A percentile compares a stretch with the other conserved stretches of the same genome.
These are phyloP conservation scores for Ctenodactylus gundi DNA, from an alignment of 2,113 vertebrate genomes.

Conservation along the genomic window DNA sequence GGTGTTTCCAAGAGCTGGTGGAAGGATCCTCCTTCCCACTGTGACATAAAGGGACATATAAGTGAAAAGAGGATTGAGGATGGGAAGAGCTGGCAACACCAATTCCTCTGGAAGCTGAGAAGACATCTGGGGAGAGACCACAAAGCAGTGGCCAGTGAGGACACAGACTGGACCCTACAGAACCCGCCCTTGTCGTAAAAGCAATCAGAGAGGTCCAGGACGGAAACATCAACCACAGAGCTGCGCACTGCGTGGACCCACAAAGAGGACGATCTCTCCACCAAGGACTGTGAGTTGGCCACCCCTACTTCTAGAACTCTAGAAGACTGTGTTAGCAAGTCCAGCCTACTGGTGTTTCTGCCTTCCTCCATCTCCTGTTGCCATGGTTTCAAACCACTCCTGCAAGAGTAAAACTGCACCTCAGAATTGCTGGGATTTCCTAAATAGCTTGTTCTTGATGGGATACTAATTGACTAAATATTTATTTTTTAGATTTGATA, in stretches of 20 bases:
- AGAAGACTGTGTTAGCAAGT: not conserved
- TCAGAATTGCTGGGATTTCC: not conserved
- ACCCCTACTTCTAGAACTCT: not conserved
- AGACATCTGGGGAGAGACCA: not conserved
- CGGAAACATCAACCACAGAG: not conserved
- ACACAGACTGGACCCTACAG: not conserved
- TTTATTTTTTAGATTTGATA: not conserved
- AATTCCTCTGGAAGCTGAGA: not conserved
- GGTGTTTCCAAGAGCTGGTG: not conserved
- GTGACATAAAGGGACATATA: not conserved
- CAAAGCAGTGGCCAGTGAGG: no score
- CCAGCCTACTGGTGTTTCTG: not conserved
- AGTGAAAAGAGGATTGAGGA: not conserved
- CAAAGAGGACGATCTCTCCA: not conserved
- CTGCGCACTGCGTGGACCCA: not conserved
- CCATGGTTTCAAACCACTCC: not conserved
- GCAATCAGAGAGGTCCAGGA: not conserved
- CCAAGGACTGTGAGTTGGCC: not conserved
- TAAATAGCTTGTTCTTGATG: not conserved
- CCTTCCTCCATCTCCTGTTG: not conserved
- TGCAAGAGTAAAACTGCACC: not conserved
- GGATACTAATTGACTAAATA: not conserved
- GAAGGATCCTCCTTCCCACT: not conserved
- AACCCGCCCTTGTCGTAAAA: not conserved
- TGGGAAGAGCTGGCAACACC: no score